These are phyloP conservation scores for Caretta caretta DNA, from an alignment of 2,113 vertebrate species.

Conservation along the genomic window DNA sequence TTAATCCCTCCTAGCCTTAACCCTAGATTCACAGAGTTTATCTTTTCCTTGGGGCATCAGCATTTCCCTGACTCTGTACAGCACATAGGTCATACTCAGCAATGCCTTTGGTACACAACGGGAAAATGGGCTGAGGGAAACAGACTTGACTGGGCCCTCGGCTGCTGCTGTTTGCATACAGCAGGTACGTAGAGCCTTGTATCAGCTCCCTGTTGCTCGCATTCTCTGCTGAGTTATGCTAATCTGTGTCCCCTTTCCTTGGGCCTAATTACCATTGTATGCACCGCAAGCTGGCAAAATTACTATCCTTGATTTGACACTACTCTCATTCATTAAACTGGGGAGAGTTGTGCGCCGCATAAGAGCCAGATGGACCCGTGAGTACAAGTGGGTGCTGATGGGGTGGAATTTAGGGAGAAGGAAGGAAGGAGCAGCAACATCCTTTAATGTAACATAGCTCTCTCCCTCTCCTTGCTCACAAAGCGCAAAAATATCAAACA, in stretches of 20 bases:
- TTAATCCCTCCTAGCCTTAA: background rate
- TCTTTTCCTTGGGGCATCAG: background rate
- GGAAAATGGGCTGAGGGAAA: background rate
- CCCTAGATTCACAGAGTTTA: background rate
- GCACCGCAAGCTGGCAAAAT: background rate
- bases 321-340: accelerated
- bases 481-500: too few relatives aligned
- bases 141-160: background rate
- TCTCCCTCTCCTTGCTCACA: background rate
- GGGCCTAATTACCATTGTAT: background rate
- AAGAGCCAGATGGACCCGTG: background rate
- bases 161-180: background rate
- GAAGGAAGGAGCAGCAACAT: background rate
- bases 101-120: background rate
- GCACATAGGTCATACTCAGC: background rate
- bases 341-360: background rate
- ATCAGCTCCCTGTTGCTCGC: accelerated
- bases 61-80: background rate
- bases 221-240: background rate
- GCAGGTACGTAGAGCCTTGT: background rate
- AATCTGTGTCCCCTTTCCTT: background rate
- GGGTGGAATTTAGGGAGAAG: background rate
- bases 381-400: background rate
- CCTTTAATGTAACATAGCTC: background rate
- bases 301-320: background rate